phyloP scores from a whole-genome alignment of 1,140 invertebrate genomes.

The Drosophila albomicans region DNA sequence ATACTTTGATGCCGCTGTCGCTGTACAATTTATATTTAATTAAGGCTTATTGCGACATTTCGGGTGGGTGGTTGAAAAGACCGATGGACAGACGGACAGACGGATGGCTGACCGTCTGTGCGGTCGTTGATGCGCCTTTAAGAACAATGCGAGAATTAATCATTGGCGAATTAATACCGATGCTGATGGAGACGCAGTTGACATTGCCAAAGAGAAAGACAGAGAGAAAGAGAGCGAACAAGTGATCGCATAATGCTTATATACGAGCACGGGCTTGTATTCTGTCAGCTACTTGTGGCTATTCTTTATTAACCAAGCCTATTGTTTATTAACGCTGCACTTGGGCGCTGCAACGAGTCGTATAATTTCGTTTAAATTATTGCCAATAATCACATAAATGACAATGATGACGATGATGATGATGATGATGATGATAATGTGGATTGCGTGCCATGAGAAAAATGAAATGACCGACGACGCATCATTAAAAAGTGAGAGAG shows the following conservation, averaged over 20 bases:
- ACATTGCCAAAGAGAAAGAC: slow-evolving; percentile 41
- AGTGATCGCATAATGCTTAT: slow-evolving; percentile 45
- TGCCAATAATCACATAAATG: slow-evolving; percentile 47
- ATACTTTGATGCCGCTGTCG: slow-evolving; percentile 54
- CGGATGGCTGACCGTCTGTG: slow-evolving; percentile 30
- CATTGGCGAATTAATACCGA: slow-evolving; percentile 70
- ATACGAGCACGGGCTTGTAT: slow-evolving; percentile 35
- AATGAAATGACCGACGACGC: slow-evolving; percentile 4
- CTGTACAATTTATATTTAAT: slow-evolving; percentile 76
- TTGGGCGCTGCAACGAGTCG: slow-evolving; percentile 45
- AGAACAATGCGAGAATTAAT: slow-evolving; percentile 80
- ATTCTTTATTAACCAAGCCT: slow-evolving; percentile 65
- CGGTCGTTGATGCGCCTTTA: slow-evolving; percentile 74
- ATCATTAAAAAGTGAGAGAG: neutral
- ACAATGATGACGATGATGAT: slow-evolving; percentile 7
- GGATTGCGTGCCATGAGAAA: slow-evolving; percentile 11
- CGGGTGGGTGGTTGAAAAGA: slow-evolving; percentile 57
- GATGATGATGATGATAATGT: neutral
- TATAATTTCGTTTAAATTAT: slow-evolving; percentile 63
- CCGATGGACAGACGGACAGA: slow-evolving; percentile 44
- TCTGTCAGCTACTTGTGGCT: slow-evolving; percentile 51
- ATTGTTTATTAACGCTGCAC: slow-evolving; percentile 46
- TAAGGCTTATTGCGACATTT: slow-evolving; percentile 71
- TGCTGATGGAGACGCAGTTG: slow-evolving; percentile 53
- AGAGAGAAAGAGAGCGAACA: neutral